A percentile compares a stretch with the other conserved stretches of the same genome.
phyloP scores from a whole-genome alignment of 2,888 invertebrate species.

The Drepanosiphum platanoidis region DNA sequence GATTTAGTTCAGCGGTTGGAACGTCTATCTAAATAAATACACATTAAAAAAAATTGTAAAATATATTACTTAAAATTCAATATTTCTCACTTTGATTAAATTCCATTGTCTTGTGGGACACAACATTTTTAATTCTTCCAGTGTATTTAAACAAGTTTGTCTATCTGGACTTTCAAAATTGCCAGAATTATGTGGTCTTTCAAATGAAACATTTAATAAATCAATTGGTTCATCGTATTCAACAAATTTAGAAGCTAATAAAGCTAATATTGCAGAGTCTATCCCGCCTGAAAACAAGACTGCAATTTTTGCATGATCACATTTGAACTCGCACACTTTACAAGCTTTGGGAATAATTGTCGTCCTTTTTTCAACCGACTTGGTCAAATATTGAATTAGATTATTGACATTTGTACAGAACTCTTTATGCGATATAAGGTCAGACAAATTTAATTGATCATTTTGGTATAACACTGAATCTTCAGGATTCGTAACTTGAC shows the following conservation, averaged over 20 bases:
- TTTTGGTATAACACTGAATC: conserved; percentile 35
- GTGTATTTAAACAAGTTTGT: conserved; percentile 78
- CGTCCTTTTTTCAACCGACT: conserved; percentile 73
- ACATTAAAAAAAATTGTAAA: conserved; percentile 14
- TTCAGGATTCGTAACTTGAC: conserved; percentile 32
- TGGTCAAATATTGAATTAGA: conserved; percentile 70
- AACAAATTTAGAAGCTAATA: conserved; percentile 79
- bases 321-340: conserved; percentile 71
- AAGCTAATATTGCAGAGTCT: conserved; percentile 92
- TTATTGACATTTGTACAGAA: conserved; percentile 69
- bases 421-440: conserved; percentile 54
- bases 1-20: conserved; percentile 73
- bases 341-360: conserved; percentile 74
- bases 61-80: conserved; percentile 9
- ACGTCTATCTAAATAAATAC: conserved; percentile 73
- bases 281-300: conserved; percentile 96
- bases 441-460: conserved; percentile 32
- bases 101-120: conserved; percentile 83
- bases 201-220: conserved; percentile 94
- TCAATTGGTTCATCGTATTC: conserved; percentile 79
- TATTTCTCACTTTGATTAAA: conserved; percentile 74
- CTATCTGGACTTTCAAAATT: conserved; percentile 81
- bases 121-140: conserved; percentile 75
- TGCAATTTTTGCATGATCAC: conserved; percentile 77
- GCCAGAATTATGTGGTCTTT: conserved; percentile 67